Evolutionary conservation across 2,113 vertebrate species (phyloP).

Genomic region (Nannospalax galili): DNA sequence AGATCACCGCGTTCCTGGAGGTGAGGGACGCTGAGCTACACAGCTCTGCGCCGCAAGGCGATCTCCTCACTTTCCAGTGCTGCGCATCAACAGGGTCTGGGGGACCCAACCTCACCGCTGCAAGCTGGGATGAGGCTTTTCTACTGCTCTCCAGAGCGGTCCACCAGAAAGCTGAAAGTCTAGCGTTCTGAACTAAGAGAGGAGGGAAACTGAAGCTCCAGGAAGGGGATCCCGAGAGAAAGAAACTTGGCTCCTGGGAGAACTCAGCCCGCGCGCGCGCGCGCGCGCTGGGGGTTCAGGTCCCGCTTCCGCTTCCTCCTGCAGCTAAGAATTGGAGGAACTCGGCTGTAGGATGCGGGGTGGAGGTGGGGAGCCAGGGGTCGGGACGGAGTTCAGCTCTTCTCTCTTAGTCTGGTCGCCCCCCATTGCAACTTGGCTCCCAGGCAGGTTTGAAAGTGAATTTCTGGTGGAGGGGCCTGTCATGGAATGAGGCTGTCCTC

Average conservation of each 20-base stretch:
- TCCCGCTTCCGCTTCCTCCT: background rate
- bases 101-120: no score
- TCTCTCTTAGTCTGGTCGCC: background rate
- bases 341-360: rapidly evolving
- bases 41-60: rapidly evolving
- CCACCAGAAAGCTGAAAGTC: background rate
- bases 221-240: background rate
- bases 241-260: background rate
- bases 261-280: no score
- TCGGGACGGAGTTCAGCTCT: rapidly evolving
- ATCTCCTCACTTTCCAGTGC: background rate
- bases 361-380: rapidly evolving
- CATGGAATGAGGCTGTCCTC: rapidly evolving
- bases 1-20: rapidly evolving
- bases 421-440: background rate
- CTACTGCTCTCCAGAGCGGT: no score
- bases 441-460: rapidly evolving
- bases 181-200: background rate
- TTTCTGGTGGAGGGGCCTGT: background rate
- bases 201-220: background rate
- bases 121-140: background rate
- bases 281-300: no score
- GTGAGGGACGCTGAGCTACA: rapidly evolving
- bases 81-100: rapidly evolving
- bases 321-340: background rate